Percentiles rank a stretch among this genome's conserved stretches.
These are phyloP conservation scores for Mystacornis crossleyi DNA, from an alignment of 2,113 vertebrate species.

Conservation along the genomic window DNA sequence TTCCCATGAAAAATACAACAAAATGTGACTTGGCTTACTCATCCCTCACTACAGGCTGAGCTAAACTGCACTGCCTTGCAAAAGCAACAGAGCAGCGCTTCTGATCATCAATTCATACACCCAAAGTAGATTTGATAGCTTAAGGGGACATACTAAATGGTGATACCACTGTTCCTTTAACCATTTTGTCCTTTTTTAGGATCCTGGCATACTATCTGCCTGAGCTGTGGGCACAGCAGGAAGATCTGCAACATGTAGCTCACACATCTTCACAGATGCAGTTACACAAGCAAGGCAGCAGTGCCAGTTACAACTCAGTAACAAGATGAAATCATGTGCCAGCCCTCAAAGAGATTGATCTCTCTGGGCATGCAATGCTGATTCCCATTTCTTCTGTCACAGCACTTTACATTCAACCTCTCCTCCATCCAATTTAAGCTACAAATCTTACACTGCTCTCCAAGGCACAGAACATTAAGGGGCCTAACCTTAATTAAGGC, in stretches of 20 bases:
- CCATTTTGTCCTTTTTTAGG: neutral
- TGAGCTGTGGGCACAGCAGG: neutral
- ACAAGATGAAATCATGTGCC: neutral
- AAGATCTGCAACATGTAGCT: neutral
- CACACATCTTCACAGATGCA: neutral
- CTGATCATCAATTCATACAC: neutral
- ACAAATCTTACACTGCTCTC: neutral
- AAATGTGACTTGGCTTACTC: neutral
- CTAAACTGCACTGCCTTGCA: neutral
- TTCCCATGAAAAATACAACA: neutral
- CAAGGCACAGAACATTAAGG: neutral
- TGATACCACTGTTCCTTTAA: neutral
- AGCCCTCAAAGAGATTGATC: neutral
- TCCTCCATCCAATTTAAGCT: neutral
- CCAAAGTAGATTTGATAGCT: neutral
- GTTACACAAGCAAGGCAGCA: neutral
- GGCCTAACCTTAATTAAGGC: conserved; percentile 19
- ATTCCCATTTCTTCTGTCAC: neutral
- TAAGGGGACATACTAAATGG: neutral
- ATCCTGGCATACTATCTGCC: neutral
- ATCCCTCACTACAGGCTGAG: neutral
- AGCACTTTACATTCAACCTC: neutral
- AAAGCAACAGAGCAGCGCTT: neutral
- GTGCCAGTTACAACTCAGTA: neutral
- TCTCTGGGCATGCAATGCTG: neutral